These are phyloP conservation scores for Dilophus febrilis DNA, from an alignment of 2,888 invertebrate species.

Conservation along the genomic window DNA sequence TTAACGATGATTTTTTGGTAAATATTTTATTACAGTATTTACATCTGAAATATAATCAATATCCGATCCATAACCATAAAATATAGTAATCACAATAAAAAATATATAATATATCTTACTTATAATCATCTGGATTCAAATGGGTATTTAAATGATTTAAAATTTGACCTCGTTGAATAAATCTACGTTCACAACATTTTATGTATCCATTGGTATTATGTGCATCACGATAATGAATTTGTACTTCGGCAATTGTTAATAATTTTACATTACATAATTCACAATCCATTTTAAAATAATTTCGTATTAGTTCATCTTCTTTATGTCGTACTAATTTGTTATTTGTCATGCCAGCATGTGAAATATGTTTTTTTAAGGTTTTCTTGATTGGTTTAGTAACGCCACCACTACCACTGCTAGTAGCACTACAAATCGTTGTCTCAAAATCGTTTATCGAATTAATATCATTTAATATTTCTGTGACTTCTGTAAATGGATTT, in stretches of 20 bases:
- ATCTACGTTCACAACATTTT: slow-evolving; percentile 25
- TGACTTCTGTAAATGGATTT: no score
- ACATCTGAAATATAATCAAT: slow-evolving; percentile 1
- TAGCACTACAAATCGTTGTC: no score
- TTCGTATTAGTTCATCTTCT: slow-evolving; percentile 20
- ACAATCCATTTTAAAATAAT: slow-evolving; percentile 23
- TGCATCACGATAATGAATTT: slow-evolving; percentile 21
- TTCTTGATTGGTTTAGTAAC: no score
- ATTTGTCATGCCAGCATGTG: no score
- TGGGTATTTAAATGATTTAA: slow-evolving; percentile 26
- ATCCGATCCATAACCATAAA: not conserved
- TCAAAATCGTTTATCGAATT: no score
- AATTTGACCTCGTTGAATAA: slow-evolving; percentile 22
- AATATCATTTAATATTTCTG: no score
- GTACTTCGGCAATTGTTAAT: slow-evolving; percentile 20
- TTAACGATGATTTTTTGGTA: slow-evolving; percentile 24
- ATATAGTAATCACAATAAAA: not conserved
- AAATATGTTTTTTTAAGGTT: no score
- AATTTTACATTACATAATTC: slow-evolving; percentile 19
- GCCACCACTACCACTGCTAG: no score
- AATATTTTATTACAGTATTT: slow-evolving; percentile 11
- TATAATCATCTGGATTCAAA: slow-evolving; percentile 25
- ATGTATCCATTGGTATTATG: slow-evolving; percentile 23
- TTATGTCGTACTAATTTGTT: no score
- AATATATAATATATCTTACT: slow-evolving; percentile 20